Conservation (phyloP, 2,888 invertebrate species). For the Asteroscopus sphinx region DNA sequence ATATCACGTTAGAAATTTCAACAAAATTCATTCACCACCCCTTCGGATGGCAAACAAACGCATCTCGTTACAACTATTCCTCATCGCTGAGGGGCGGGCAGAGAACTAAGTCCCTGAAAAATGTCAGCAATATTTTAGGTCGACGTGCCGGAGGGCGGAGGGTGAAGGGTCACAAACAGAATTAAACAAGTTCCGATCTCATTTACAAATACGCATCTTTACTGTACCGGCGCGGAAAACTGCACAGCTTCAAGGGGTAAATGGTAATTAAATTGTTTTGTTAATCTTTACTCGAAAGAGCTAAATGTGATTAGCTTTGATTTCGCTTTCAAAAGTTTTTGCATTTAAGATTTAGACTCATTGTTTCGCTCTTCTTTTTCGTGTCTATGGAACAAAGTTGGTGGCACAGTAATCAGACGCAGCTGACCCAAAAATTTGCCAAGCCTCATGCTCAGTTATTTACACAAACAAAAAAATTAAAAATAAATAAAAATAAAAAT, state of each 20-base stretch:
- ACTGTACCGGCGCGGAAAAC: constrained; percentile 7
- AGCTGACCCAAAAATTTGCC: no score
- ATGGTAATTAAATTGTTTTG: constrained; percentile 34
- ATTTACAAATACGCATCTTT: constrained; percentile 66
- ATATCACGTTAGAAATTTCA: constrained; percentile 44
- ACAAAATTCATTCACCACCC: constrained; percentile 56
- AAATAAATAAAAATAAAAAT: no score
- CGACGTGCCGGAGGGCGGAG: constrained; percentile 59
- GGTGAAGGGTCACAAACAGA: constrained; percentile 59
- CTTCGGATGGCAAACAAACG: constrained; percentile 52
- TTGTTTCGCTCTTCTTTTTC: no score
- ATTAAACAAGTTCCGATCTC: constrained; percentile 73
- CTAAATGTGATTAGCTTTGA: neutral
- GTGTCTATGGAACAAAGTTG: no score
- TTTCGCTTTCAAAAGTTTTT: constrained; percentile 2
- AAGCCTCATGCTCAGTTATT: no score
- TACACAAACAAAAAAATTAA: no score
- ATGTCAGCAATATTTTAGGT: constrained; percentile 79
- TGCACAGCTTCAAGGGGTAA: constrained; percentile 21
- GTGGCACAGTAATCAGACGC: no score
- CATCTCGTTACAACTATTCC: constrained; percentile 71
- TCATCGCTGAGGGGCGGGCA: constrained; percentile 46
- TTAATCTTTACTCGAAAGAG: constrained; percentile 11
- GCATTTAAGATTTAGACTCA: neutral
- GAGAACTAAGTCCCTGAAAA: constrained; percentile 75